Evolutionary conservation across 2,888 invertebrate genomes (phyloP).

Genomic region (Timema podura): DNA sequence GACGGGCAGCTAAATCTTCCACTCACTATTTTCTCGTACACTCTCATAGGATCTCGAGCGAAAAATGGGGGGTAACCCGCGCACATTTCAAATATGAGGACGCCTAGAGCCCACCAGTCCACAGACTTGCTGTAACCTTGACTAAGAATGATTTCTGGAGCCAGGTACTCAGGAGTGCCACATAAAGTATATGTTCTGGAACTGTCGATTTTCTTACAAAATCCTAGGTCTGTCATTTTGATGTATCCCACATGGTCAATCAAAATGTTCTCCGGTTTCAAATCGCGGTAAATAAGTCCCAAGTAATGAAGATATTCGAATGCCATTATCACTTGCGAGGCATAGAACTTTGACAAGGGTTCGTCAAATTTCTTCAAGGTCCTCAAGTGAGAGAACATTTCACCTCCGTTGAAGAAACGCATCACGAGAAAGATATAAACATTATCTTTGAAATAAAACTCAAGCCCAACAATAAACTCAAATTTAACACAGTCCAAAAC

Average conservation of each 20-base stretch:
- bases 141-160: conserved; percentile 58
- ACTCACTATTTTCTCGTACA: conserved; percentile 80
- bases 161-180: conserved; percentile 27
- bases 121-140: conserved; percentile 91
- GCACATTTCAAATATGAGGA: conserved; percentile 84
- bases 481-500: conserved; percentile 26
- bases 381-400: conserved; percentile 26
- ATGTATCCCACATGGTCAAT: conserved; percentile 27
- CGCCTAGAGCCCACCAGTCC: conserved; percentile 96
- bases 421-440: conserved; percentile 25
- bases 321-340: conserved; percentile 27
- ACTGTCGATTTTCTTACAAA: conserved; percentile 25
- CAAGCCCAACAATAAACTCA: conserved; percentile 23
- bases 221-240: conserved; percentile 28
- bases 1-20: too few species aligned
- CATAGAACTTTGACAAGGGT: conserved; percentile 27
- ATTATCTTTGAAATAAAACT: conserved; percentile 28
- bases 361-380: conserved; percentile 26
- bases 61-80: conserved; percentile 93
- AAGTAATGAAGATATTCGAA: conserved; percentile 29
- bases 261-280: conserved; percentile 30
- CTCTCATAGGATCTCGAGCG: conserved; percentile 85
- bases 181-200: conserved; percentile 23
- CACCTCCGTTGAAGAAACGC: conserved; percentile 28
- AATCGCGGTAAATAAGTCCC: conserved; percentile 27